Percentiles rank a stretch among this genome's conserved stretches.
phyloP scores from a whole-genome alignment of 1,140 invertebrate species.

The Micrasema longulum region DNA sequence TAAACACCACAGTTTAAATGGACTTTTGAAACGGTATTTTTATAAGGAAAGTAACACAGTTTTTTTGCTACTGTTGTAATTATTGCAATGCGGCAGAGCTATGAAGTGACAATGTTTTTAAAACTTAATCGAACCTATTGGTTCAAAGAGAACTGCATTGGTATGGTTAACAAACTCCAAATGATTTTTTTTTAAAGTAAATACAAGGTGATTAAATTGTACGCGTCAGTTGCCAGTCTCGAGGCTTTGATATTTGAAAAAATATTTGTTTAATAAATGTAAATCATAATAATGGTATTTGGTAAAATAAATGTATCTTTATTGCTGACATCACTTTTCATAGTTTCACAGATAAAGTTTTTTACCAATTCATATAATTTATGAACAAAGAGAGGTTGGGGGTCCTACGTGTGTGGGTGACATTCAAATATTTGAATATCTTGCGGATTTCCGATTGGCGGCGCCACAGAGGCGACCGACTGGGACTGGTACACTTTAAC shows the following conservation, averaged over 20 bases:
- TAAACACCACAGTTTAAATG: too few species aligned
- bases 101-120: too few species aligned
- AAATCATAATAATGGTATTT: background rate
- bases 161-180: too few species aligned
- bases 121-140: too few species aligned
- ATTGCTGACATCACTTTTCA: background rate
- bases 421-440: conserved; percentile 6
- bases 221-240: background rate
- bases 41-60: too few species aligned
- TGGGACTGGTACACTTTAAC: too few species aligned
- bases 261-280: background rate
- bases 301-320: background rate
- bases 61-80: too few species aligned
- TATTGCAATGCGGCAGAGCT: too few species aligned
- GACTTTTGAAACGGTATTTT: too few species aligned
- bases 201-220: too few species aligned
- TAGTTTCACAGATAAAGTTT: background rate
- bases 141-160: too few species aligned
- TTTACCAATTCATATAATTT: background rate
- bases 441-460: conserved; percentile 1
- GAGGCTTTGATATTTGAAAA: background rate
- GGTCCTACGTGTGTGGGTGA: background rate
- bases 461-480: background rate
- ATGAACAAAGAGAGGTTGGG: background rate
- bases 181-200: too few species aligned